Conservation (phyloP, 1,140 invertebrate species). For the Centruroides sculpturatus region DNA sequence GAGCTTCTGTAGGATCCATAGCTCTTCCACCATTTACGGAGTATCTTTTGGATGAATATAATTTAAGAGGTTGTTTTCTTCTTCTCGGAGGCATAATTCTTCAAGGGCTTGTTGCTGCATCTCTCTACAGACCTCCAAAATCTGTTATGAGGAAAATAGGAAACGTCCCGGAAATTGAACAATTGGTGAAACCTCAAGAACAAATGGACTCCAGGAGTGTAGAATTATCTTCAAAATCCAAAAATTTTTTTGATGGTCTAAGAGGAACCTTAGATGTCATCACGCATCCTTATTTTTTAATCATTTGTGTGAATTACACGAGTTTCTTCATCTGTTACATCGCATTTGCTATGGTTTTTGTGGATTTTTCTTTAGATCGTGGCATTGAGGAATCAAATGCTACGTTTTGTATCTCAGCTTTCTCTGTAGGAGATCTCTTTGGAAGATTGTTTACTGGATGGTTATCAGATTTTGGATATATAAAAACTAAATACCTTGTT, state of each 20-base stretch:
- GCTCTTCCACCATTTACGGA: slow-evolving; percentile 25
- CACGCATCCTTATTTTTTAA: not conserved
- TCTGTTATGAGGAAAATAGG: not conserved
- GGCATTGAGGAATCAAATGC: slow-evolving; percentile 8
- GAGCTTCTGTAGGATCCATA: slow-evolving; percentile 26
- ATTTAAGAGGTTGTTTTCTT: slow-evolving; percentile 14
- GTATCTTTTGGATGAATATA: slow-evolving; percentile 18
- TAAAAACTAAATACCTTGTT: slow-evolving; percentile 10
- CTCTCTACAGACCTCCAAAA: slow-evolving; percentile 29
- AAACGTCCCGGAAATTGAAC: not conserved
- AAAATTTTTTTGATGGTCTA: not conserved
- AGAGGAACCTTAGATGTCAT: not conserved
- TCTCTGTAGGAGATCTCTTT: slow-evolving; percentile 18
- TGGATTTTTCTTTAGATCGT: slow-evolving; percentile 19
- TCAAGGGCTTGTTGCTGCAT: slow-evolving; percentile 11
- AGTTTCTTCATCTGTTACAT: not conserved
- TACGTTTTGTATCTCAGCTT: slow-evolving; percentile 16
- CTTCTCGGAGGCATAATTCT: slow-evolving; percentile 12
- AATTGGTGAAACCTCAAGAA: not conserved
- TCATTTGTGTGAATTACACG: not conserved
- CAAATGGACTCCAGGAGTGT: not conserved
- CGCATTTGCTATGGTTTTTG: slow-evolving; percentile 15
- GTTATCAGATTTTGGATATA: slow-evolving; percentile 10
- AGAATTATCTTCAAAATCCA: too few species aligned
- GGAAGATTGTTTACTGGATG: slow-evolving; percentile 17